phyloP scores from a whole-genome alignment of 2,888 invertebrate genomes.

The Tetragonisca angustula region DNA sequence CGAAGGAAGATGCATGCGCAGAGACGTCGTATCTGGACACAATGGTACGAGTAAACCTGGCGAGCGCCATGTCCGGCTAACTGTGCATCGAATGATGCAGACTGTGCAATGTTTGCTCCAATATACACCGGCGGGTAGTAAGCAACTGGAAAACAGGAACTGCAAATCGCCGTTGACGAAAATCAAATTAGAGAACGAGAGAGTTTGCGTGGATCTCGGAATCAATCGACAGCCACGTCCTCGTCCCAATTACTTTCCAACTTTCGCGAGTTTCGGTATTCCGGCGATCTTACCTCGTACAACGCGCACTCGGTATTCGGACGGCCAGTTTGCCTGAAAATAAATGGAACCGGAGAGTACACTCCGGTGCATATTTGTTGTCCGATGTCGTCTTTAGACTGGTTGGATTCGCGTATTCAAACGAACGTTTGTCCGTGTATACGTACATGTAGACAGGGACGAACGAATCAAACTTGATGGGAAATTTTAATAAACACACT shows the following conservation, averaged over 20 bases:
- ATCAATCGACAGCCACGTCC: neutral
- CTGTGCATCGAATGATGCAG: slow-evolving; percentile 44
- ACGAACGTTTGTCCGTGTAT: too few relatives aligned
- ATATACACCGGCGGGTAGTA: slow-evolving; percentile 16
- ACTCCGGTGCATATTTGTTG: too few relatives aligned
- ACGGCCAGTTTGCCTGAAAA: too few relatives aligned
- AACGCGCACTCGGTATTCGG: too few relatives aligned
- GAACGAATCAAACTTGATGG: too few relatives aligned
- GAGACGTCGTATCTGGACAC: slow-evolving; percentile 14
- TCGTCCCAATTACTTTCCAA: slow-evolving; percentile 1
- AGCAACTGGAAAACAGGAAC: neutral
- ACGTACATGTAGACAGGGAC: too few relatives aligned
- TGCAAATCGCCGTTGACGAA: slow-evolving; percentile 49
- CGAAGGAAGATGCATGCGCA: slow-evolving; percentile 43
- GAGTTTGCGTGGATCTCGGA: slow-evolving; percentile 21
- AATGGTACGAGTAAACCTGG: slow-evolving; percentile 55
- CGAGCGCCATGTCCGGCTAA: slow-evolving; percentile 52
- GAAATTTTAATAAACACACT: too few relatives aligned
- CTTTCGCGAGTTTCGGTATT: slow-evolving; percentile 3
- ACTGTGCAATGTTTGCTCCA: slow-evolving; percentile 49
- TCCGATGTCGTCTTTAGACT: too few relatives aligned
- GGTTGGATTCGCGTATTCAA: too few relatives aligned
- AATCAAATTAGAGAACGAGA: slow-evolving; percentile 48
- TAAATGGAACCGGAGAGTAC: too few relatives aligned
- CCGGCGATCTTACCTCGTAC: neutral